phyloP scores from a whole-genome alignment of 2,113 vertebrate genomes.

The Cathartes aura region DNA sequence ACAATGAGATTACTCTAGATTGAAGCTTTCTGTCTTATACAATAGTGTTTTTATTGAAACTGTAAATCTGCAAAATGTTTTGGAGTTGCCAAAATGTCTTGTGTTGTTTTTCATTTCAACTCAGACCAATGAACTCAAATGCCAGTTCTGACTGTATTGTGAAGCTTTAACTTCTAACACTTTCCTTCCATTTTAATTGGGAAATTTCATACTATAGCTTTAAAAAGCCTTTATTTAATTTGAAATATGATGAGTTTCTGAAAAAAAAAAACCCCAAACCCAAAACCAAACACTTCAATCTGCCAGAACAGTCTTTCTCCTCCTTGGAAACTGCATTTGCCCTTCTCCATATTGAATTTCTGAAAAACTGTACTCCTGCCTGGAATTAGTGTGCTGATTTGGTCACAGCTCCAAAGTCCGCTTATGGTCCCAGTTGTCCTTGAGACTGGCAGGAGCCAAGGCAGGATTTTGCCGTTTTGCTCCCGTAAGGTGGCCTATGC shows the following conservation, averaged over 20 bases:
- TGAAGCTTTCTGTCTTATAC: neutral
- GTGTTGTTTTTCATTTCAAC: neutral
- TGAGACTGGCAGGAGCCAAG: neutral
- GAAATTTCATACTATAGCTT: neutral
- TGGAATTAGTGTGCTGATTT: neutral
- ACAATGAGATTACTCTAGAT: neutral
- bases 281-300: neutral
- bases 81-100: neutral
- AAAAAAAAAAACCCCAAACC: neutral
- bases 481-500: accelerated
- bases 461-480: neutral
- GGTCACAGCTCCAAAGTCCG: neutral
- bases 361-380: neutral
- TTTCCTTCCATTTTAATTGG: neutral
- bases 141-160: neutral
- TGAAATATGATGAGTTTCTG: neutral
- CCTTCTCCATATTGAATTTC: neutral
- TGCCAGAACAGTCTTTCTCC: neutral
- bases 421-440: neutral
- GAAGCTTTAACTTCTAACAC: neutral
- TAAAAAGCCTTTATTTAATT: neutral
- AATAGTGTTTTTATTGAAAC: neutral
- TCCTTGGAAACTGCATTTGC: neutral
- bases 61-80: conserved; percentile 1
- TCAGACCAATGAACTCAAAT: neutral